Evolutionary conservation across 2,888 invertebrate species (phyloP).

Genomic region (Trichogramma evanescens): DNA sequence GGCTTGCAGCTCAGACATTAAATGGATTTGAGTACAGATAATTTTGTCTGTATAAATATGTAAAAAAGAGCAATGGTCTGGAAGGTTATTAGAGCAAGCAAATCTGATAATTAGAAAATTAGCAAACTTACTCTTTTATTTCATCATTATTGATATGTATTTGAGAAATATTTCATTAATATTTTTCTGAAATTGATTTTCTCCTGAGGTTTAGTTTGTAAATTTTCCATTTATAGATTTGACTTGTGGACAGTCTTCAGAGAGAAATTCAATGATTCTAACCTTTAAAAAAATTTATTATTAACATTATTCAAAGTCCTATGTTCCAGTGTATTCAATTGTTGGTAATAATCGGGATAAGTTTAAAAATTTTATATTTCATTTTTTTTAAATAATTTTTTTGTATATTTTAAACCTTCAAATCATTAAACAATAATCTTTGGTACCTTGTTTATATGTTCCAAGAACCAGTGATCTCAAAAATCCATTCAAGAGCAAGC

Average conservation of each 20-base stretch:
- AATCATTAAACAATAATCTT: no score
- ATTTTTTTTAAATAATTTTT: no score
- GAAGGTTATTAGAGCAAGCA: conserved; percentile 12
- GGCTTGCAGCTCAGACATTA: conserved; percentile 16
- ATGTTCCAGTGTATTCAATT: no score
- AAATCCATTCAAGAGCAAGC: no score
- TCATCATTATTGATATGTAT: background rate
- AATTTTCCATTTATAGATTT: conserved; percentile 19
- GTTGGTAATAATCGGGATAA: no score
- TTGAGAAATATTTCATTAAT: background rate
- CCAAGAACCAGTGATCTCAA: no score
- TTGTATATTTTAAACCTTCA: no score
- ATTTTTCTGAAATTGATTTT: background rate
- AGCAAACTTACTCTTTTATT: conserved; percentile 1
- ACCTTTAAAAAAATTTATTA: no score
- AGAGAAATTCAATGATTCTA: no score
- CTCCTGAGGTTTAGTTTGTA: conserved; percentile 5
- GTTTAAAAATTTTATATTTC: no score
- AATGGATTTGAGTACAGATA: conserved; percentile 23
- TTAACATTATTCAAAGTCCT: no score
- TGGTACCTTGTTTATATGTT: no score
- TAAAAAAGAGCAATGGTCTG: conserved; percentile 7
- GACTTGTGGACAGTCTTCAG: background rate
- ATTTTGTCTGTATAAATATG: conserved; percentile 16
- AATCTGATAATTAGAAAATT: conserved; percentile 18